Percentiles rank a stretch among this genome's conserved stretches.
Evolutionary conservation across 2,113 vertebrate species (phyloP).

Genomic region (Lichenostomus cassidix): DNA sequence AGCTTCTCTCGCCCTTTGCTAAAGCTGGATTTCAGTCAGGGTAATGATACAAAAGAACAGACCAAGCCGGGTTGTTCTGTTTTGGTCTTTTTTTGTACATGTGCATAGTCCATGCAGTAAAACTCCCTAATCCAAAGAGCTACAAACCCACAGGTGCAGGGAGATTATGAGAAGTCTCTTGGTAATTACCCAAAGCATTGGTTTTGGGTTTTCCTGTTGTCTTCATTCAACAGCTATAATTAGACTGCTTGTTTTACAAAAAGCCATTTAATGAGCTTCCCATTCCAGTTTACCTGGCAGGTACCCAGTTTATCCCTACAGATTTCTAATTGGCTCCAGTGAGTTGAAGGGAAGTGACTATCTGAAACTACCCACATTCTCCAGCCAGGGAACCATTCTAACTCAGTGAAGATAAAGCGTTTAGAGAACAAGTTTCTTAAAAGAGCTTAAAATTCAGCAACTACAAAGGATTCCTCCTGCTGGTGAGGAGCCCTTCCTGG

Average conservation of each 20-base stretch:
- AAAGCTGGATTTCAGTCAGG: background rate
- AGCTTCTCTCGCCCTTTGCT: background rate
- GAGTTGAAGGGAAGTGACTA: background rate
- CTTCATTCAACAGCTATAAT: background rate
- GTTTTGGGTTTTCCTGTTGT: background rate
- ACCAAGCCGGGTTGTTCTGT: background rate
- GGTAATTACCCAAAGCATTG: background rate
- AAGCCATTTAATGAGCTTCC: background rate
- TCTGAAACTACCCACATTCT: background rate
- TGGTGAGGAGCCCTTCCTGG: background rate
- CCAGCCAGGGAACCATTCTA: background rate
- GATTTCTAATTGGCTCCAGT: background rate
- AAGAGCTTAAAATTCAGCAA: background rate
- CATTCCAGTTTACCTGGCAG: background rate
- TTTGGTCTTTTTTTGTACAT: fast-evolving
- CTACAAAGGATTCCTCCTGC: background rate
- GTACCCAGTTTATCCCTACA: background rate
- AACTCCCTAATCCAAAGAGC: background rate
- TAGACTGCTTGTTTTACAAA: background rate
- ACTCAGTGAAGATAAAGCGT: background rate
- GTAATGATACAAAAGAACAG: background rate
- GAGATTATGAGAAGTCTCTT: background rate
- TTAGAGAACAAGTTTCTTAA: background rate
- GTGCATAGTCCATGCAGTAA: background rate
- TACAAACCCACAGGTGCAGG: background rate